Conservation (phyloP, 64 coral and sea anemone genomes). For the Actinia tenebrosa region DNA sequence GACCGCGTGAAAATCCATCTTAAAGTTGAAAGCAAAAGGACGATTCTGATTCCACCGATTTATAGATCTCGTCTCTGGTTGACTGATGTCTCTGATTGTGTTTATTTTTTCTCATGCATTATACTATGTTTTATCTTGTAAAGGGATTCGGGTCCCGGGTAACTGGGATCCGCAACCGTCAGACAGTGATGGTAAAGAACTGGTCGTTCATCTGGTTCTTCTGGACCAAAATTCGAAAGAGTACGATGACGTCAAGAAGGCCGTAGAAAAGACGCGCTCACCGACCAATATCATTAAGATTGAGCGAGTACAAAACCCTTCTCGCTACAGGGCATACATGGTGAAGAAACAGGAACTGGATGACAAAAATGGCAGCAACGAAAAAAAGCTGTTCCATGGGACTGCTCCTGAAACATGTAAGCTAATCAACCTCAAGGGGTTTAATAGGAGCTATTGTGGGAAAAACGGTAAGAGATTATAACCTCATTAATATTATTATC, state of each 20-base stretch:
- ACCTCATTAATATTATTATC: neutral
- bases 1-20: too few relatives aligned
- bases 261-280: neutral
- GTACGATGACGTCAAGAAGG: slow-evolving; percentile 27
- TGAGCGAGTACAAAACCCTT: slow-evolving; percentile 73
- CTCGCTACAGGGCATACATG: slow-evolving; percentile 28
- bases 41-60: too few relatives aligned
- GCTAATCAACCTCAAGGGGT: slow-evolving; percentile 51
- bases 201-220: slow-evolving; percentile 30
- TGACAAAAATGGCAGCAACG: slow-evolving; percentile 60
- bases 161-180: slow-evolving; percentile 66
- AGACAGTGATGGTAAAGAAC: slow-evolving; percentile 42
- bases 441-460: slow-evolving; percentile 66
- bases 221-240: slow-evolving; percentile 49
- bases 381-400: slow-evolving; percentile 72
- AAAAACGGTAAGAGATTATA: slow-evolving; percentile 38
- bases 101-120: too few relatives aligned
- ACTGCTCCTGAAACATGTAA: neutral
- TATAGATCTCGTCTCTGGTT: too few relatives aligned
- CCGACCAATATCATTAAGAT: slow-evolving; percentile 21
- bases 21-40: too few relatives aligned
- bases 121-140: neutral
- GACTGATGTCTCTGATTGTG: too few relatives aligned
- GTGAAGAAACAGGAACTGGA: slow-evolving; percentile 68
- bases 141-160: slow-evolving; percentile 17